phyloP scores from a whole-genome alignment of 2,888 invertebrate genomes.

The Alcis repandata region DNA sequence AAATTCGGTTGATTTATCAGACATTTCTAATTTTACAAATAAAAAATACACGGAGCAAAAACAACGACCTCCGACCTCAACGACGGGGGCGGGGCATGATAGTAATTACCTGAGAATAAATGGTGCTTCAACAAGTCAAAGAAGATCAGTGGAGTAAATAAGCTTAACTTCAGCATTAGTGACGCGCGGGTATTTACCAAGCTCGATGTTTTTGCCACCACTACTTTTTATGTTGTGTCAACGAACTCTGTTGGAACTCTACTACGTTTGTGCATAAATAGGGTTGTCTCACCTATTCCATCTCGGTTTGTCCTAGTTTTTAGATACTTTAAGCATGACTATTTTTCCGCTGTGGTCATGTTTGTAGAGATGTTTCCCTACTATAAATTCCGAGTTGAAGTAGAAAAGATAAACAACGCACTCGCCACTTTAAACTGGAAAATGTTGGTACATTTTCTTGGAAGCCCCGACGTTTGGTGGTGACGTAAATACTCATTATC shows the following conservation, averaged over 20 bases:
- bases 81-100: too few species aligned
- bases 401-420: background rate
- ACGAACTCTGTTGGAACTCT: conserved; percentile 40
- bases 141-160: background rate
- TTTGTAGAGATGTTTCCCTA: background rate
- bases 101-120: background rate
- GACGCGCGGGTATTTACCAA: conserved; percentile 20
- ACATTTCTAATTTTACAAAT: too few species aligned
- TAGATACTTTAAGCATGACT: background rate
- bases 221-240: conserved; percentile 51
- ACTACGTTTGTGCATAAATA: conserved; percentile 10
- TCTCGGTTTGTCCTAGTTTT: background rate
- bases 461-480: background rate
- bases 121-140: background rate
- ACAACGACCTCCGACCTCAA: too few species aligned
- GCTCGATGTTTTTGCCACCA: conserved; percentile 40
- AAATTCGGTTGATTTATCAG: too few species aligned
- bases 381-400: background rate
- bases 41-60: too few species aligned
- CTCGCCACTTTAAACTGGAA: conserved; percentile 2
- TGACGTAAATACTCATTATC: background rate
- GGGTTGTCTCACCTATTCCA: conserved; percentile 2
- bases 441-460: conserved; percentile 5
- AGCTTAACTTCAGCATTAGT: background rate
- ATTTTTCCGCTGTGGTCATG: background rate